phyloP scores from a whole-genome alignment of 2,113 vertebrate genomes.

The Sardina pilchardus region DNA sequence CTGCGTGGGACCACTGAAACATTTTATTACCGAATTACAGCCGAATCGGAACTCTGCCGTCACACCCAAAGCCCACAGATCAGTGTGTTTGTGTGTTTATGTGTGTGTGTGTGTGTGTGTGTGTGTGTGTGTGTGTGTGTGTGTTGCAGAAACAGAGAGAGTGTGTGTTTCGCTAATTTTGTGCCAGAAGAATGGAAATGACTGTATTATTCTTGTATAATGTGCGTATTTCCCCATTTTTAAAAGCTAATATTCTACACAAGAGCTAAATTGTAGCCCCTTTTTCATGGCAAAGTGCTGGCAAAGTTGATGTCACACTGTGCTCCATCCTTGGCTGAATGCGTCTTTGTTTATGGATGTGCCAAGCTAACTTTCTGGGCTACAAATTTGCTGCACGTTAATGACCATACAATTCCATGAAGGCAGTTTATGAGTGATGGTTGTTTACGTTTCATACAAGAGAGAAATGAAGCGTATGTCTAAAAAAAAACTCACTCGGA shows the following conservation, averaged over 20 bases:
- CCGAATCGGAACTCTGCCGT: background rate
- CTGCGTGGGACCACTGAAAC: background rate
- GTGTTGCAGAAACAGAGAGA: background rate
- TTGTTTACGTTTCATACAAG: background rate
- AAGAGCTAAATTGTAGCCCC: too few relatives aligned
- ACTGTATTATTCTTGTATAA: too few relatives aligned
- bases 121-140: background rate
- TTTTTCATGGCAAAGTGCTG: too few relatives aligned
- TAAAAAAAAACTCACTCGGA: background rate
- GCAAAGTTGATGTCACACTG: too few relatives aligned
- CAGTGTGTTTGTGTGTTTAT: background rate
- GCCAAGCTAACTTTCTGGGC: too few relatives aligned
- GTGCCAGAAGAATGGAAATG: background rate
- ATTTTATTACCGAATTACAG: background rate
- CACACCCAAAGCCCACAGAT: background rate
- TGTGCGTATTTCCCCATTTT: too few relatives aligned
- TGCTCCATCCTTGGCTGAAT: too few relatives aligned
- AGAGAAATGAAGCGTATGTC: background rate
- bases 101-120: constrained; percentile 5
- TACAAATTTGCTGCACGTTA: too few relatives aligned
- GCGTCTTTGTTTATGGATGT: too few relatives aligned
- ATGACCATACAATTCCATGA: too few relatives aligned
- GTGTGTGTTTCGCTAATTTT: background rate
- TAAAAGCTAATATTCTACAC: too few relatives aligned
- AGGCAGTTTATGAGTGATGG: background rate